phyloP scores from a whole-genome alignment of 2,888 invertebrate species.

The Orthosia gothica region DNA sequence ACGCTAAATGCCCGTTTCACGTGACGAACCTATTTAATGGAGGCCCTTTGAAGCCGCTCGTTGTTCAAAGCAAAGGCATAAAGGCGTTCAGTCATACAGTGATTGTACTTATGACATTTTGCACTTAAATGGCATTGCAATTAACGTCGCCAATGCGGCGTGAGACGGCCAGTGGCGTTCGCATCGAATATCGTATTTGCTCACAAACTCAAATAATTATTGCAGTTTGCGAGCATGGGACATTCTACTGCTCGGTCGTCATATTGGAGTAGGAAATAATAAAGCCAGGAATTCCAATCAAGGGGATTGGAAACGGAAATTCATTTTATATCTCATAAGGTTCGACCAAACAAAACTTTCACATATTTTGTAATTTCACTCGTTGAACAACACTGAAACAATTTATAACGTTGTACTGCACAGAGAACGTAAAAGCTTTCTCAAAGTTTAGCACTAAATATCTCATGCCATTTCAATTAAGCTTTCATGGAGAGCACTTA shows the following conservation, averaged over 20 bases:
- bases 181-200: slow-evolving; percentile 45
- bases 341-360: background rate
- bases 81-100: slow-evolving; percentile 39
- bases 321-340: background rate
- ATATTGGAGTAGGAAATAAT: slow-evolving; percentile 28
- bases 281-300: slow-evolving; percentile 35
- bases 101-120: slow-evolving; percentile 57
- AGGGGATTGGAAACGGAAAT: slow-evolving; percentile 7
- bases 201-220: slow-evolving; percentile 39
- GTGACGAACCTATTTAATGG: slow-evolving; percentile 36
- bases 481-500: slow-evolving; percentile 28
- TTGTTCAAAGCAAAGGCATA: slow-evolving; percentile 49
- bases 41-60: slow-evolving; percentile 40
- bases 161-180: slow-evolving; percentile 28
- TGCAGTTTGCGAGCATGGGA: slow-evolving; percentile 29
- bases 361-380: background rate
- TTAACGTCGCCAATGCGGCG: slow-evolving; percentile 50
- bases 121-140: slow-evolving; percentile 47
- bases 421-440: background rate
- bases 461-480: slow-evolving; percentile 28
- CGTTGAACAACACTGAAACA: background rate
- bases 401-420: background rate
- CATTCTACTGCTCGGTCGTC: slow-evolving; percentile 28
- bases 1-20: slow-evolving; percentile 34
- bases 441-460: background rate